Percentiles rank a stretch among this genome's conserved stretches.
Conservation (phyloP, 2,888 invertebrate species). For the Melinaea menophilus region DNA sequence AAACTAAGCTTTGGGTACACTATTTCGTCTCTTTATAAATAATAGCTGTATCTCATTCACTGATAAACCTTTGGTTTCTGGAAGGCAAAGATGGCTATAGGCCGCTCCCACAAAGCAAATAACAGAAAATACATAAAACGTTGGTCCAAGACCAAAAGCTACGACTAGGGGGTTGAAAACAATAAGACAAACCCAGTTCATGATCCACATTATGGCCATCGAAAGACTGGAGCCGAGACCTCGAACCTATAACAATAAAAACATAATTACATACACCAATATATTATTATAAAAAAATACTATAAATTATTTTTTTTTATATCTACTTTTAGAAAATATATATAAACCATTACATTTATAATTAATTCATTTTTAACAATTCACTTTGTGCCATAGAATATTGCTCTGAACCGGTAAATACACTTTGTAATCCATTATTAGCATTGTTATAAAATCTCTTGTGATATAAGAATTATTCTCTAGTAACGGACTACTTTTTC, state of each 20-base stretch:
- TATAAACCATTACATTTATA: no score
- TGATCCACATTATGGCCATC: constrained; percentile 55
- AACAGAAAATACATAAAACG: constrained; percentile 61
- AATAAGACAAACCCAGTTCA: constrained; percentile 59
- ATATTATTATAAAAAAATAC: neutral
- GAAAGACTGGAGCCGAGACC: constrained; percentile 54
- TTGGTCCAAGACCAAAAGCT: constrained; percentile 51
- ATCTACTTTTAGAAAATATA: neutral
- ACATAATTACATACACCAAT: no score
- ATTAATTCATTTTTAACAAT: no score
- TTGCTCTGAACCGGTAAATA: no score
- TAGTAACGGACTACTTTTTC: neutral
- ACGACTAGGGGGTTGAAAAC: constrained; percentile 59
- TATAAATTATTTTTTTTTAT: neutral
- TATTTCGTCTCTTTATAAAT: constrained; percentile 43
- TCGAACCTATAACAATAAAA: constrained; percentile 47
- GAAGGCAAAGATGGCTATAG: constrained; percentile 56
- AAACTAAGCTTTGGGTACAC: constrained; percentile 21
- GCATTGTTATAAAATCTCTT: neutral
- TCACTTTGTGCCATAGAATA: no score
- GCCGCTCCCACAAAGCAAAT: constrained; percentile 54
- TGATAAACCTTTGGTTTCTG: constrained; percentile 69
- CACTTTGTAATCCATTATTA: no score
- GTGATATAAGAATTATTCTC: neutral
- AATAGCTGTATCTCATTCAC: constrained; percentile 57